These are phyloP conservation scores for Tenodera sinensis DNA, from an alignment of 2,888 invertebrate species.

Conservation along the genomic window DNA sequence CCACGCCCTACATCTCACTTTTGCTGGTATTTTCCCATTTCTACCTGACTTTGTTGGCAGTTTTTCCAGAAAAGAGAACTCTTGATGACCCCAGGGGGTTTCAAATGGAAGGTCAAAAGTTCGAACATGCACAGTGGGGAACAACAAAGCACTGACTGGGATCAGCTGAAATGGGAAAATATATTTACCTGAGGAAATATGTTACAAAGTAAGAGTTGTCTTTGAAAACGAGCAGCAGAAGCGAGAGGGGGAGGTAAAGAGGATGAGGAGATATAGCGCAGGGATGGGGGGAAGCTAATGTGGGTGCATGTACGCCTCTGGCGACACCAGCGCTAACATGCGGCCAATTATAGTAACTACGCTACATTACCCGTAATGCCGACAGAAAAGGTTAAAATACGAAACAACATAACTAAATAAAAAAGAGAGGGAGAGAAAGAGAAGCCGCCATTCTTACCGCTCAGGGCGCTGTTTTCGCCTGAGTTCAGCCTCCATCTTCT, in stretches of 20 bases:
- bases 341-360: not conserved
- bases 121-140: not conserved
- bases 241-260: not conserved
- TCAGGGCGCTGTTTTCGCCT: not conserved
- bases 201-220: not conserved
- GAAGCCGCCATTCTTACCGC: not conserved
- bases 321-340: slow-evolving; percentile 6
- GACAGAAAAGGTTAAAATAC: not conserved
- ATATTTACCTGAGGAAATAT: not conserved
- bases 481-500: not conserved
- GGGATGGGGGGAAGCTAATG: not conserved
- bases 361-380: not conserved
- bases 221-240: not conserved
- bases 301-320: slow-evolving; percentile 5
- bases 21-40: not conserved
- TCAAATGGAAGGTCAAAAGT: not conserved
- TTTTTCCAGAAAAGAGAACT: not conserved
- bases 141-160: not conserved
- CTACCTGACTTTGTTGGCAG: not conserved
- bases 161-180: not conserved
- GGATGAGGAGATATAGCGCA: not conserved
- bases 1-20: not conserved
- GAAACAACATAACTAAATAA: not conserved
- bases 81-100: not conserved
- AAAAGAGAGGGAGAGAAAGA: not conserved